These are phyloP conservation scores for Novumbra hubbsi DNA, from an alignment of 2,797 vertebrate species.

Conservation along the genomic window DNA sequence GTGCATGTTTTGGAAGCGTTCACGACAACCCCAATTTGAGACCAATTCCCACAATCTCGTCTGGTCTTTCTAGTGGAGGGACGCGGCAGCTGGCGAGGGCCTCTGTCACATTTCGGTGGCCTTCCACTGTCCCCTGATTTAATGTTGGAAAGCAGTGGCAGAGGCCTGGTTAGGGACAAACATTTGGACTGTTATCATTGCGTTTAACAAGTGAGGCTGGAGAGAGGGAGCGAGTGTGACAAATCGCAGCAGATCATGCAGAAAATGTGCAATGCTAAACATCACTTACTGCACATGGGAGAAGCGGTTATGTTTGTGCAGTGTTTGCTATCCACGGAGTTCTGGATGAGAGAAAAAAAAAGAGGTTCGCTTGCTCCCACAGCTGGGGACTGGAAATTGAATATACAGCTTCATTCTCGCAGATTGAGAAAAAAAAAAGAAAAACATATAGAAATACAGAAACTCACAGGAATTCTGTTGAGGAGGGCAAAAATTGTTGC, in stretches of 20 bases:
- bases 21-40: slow-evolving; percentile 1
- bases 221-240: slow-evolving; percentile 65
- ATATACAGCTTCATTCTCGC: slow-evolving; percentile 75
- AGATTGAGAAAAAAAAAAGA: slow-evolving; percentile 39
- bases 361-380: slow-evolving; percentile 64
- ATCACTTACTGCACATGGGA: slow-evolving; percentile 74
- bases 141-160: slow-evolving; percentile 28
- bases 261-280: slow-evolving; percentile 82
- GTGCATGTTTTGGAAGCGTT: not conserved
- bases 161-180: slow-evolving; percentile 24
- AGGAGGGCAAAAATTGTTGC: slow-evolving; percentile 79
- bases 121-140: too few relatives aligned
- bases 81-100: not conserved
- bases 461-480: slow-evolving; percentile 67
- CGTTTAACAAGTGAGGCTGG: slow-evolving; percentile 57
- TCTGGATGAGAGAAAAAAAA: slow-evolving; percentile 51
- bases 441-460: slow-evolving; percentile 37
- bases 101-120: not conserved
- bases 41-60: not conserved
- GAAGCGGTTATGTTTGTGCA: slow-evolving; percentile 71
- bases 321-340: slow-evolving; percentile 77
- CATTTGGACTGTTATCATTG: slow-evolving; percentile 21
- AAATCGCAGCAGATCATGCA: slow-evolving; percentile 79
- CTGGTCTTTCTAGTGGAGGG: not conserved
- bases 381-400: slow-evolving; percentile 74